Evolutionary conservation across 2,113 vertebrate genomes (phyloP).

Genomic region (Leiothrix lutea): DNA sequence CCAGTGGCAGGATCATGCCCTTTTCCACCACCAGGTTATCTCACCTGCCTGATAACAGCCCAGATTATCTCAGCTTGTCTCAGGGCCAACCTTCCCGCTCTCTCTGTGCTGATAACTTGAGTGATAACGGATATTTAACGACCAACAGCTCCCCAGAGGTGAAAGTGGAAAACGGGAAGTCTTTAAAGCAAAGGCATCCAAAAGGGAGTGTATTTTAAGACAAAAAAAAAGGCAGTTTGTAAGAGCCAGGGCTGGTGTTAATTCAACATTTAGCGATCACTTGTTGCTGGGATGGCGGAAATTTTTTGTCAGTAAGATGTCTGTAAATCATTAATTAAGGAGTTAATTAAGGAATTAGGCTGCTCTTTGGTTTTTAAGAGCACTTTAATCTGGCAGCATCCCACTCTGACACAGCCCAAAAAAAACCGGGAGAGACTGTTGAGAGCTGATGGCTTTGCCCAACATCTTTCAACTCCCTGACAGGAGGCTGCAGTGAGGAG

Average conservation of each 20-base stretch:
- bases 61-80: neutral
- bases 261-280: fast-evolving
- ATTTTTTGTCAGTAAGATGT: neutral
- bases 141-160: neutral
- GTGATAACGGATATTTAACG: neutral
- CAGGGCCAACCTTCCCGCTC: neutral
- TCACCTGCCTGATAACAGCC: neutral
- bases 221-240: fast-evolving
- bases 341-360: neutral
- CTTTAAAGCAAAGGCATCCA: neutral
- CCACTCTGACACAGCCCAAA: neutral
- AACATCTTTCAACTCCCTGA: too few species aligned
- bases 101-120: neutral
- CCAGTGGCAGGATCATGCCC: neutral
- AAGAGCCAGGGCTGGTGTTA: neutral
- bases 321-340: neutral
- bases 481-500: too few species aligned
- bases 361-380: neutral
- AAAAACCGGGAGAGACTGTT: too few species aligned
- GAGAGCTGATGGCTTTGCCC: too few species aligned
- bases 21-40: neutral
- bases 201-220: neutral
- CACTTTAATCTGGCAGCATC: neutral
- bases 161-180: neutral
- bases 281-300: neutral